Evolutionary conservation across 2,888 invertebrate genomes (phyloP).

Genomic region (Amblyjoppa proteus): DNA sequence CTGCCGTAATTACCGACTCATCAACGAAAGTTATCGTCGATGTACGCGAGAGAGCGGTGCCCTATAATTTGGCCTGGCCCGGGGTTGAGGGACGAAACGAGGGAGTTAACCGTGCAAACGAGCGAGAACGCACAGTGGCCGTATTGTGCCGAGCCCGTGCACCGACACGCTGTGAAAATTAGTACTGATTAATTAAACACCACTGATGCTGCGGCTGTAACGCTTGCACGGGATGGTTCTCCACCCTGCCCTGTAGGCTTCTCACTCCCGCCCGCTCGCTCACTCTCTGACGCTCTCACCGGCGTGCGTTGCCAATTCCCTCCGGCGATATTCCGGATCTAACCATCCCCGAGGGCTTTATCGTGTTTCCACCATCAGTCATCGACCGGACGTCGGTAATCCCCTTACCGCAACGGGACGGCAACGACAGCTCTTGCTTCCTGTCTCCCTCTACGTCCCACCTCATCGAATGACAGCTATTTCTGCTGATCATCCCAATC

Average conservation of each 20-base stretch:
- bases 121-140: slow-evolving; percentile 17
- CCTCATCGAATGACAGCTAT: not conserved
- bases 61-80: slow-evolving; percentile 43
- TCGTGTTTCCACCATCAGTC: slow-evolving; percentile 49
- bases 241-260: not conserved
- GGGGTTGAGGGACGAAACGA: slow-evolving; percentile 16
- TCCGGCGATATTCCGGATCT: slow-evolving; percentile 46
- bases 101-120: slow-evolving; percentile 30
- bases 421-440: slow-evolving; percentile 34
- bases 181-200: slow-evolving; percentile 66
- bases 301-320: slow-evolving; percentile 15
- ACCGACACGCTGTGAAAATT: slow-evolving; percentile 50
- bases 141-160: slow-evolving; percentile 8
- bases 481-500: not conserved
- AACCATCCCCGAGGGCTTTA: slow-evolving; percentile 39
- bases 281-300: not conserved
- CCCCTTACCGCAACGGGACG: slow-evolving; percentile 36
- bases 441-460: not conserved
- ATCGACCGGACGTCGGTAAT: slow-evolving; percentile 36
- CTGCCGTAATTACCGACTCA: slow-evolving; percentile 60
- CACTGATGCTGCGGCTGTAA: slow-evolving; percentile 26
- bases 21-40: slow-evolving; percentile 62
- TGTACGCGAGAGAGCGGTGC: slow-evolving; percentile 24
- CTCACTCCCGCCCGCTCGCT: slow-evolving; percentile 4
- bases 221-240: slow-evolving; percentile 13